phyloP scores from a whole-genome alignment of 1,140 invertebrate genomes.

The Orchestia grillus region DNA sequence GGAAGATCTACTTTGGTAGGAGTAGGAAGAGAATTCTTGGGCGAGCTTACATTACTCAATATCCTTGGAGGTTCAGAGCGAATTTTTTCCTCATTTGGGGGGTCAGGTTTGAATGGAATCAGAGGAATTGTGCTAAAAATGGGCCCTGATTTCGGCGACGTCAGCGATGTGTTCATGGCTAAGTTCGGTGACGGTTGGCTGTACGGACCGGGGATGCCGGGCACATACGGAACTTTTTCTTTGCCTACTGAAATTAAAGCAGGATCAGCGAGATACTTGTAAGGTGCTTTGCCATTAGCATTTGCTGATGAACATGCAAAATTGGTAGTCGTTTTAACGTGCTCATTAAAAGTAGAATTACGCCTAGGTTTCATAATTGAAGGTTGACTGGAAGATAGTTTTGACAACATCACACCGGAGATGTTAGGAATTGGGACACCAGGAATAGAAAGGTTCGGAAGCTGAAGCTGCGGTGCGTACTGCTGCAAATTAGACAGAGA shows the following conservation, averaged over 20 bases:
- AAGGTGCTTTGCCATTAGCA: neutral
- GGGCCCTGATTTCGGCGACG: neutral
- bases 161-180: slow-evolving; percentile 45
- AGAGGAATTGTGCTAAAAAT: slow-evolving; percentile 43
- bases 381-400: slow-evolving; percentile 4
- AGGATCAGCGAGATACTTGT: slow-evolving; percentile 41
- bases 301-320: neutral
- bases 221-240: slow-evolving; percentile 85
- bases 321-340: neutral
- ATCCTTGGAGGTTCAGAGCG: neutral
- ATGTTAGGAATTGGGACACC: slow-evolving; percentile 69
- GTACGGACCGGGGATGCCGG: slow-evolving; percentile 87
- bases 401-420: slow-evolving; percentile 60
- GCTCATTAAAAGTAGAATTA: neutral
- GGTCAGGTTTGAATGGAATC: slow-evolving; percentile 75
- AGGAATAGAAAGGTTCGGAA: slow-evolving; percentile 73
- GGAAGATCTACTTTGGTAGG: neutral
- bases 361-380: neutral
- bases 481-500: slow-evolving; percentile 74
- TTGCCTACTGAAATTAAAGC: slow-evolving; percentile 72
- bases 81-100: neutral
- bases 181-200: slow-evolving; percentile 70
- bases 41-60: neutral
- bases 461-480: slow-evolving; percentile 76
- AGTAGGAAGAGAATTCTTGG: neutral